Conservation (phyloP, 2,797 vertebrate genomes). For the Bovichtus diacanthus region DNA sequence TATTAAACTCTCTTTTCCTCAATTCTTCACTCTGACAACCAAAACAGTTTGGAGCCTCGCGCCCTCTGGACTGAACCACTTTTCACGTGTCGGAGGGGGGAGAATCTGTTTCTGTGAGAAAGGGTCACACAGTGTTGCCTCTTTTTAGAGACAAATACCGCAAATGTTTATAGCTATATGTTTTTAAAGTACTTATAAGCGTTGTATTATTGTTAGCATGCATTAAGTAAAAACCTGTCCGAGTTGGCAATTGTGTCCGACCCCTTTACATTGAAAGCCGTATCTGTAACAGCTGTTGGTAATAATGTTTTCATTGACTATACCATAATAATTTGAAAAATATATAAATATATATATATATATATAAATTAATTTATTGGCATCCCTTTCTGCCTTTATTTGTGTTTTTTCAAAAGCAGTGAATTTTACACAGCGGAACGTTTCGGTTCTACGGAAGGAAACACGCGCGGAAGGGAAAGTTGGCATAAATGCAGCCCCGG, state of each 20-base stretch:
- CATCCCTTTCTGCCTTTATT: fast-evolving
- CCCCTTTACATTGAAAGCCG: background rate
- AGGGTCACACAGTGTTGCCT: fast-evolving
- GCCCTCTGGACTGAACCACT: slow-evolving; percentile 73
- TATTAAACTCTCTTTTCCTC: background rate
- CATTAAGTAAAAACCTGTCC: fast-evolving
- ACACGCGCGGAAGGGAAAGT: slow-evolving; percentile 39
- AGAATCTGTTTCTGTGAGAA: fast-evolving
- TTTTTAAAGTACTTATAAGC: fast-evolving
- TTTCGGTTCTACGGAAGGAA: slow-evolving; percentile 36
- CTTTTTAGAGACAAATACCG: fast-evolving
- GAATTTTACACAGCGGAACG: slow-evolving; percentile 41
- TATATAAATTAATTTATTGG: fast-evolving
- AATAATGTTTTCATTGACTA: fast-evolving
- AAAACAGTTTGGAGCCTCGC: slow-evolving; percentile 58
- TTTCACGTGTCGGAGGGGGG: background rate
- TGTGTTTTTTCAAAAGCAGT: background rate
- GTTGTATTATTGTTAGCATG: background rate
- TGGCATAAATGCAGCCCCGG: slow-evolving; percentile 16
- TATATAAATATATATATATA: background rate
- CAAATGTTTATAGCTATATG: fast-evolving
- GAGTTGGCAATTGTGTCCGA: fast-evolving
- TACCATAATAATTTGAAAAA: background rate
- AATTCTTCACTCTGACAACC: background rate
- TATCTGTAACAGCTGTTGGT: background rate